These are phyloP conservation scores for Panthera uncia DNA, from an alignment of 2,113 vertebrate species.

Conservation along the genomic window DNA sequence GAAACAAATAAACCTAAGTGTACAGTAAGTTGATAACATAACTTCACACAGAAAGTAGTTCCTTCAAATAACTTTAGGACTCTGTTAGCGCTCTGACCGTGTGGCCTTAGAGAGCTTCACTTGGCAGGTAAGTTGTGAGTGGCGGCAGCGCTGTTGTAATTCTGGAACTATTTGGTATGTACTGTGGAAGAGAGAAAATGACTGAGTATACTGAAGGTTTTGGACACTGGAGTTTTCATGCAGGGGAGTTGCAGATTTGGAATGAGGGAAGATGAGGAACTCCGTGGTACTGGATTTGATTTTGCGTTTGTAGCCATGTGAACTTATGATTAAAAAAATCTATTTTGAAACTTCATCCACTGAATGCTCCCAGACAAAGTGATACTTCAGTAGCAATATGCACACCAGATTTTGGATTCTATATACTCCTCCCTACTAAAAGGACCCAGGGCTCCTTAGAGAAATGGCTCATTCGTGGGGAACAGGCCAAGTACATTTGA, in stretches of 20 bases:
- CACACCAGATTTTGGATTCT: neutral
- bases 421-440: neutral
- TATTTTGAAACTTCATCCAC: neutral
- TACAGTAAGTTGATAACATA: neutral
- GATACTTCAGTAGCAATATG: neutral
- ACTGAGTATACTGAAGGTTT: neutral
- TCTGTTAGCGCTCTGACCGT: no score
- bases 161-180: neutral
- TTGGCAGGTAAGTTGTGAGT: neutral
- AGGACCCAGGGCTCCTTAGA: neutral
- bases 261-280: neutral
- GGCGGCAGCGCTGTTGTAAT: neutral
- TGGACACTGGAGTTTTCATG: neutral
- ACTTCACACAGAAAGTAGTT: neutral
- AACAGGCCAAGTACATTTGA: neutral
- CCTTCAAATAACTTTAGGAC: neutral
- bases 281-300: neutral
- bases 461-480: neutral
- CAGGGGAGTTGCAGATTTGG: neutral
- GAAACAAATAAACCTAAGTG: neutral
- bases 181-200: neutral
- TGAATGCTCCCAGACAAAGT: neutral
- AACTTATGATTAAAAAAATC: neutral
- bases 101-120: neutral
- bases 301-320: neutral